These are phyloP conservation scores for Caenorhabditis briggsae DNA, from an alignment of 1,140 invertebrate genomes.

Conservation along the genomic window DNA sequence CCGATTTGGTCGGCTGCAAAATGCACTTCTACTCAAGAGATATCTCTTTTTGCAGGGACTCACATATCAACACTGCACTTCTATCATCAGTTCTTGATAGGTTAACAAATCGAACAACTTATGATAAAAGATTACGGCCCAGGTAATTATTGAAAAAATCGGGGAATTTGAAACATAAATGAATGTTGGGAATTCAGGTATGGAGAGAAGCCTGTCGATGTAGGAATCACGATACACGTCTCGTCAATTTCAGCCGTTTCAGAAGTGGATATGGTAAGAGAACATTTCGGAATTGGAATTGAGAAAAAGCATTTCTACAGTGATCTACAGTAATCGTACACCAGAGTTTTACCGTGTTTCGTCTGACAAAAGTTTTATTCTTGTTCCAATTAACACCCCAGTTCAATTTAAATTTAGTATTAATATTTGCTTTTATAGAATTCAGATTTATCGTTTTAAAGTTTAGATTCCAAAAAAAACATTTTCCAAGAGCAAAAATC, in stretches of 20 bases:
- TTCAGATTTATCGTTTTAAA: no score
- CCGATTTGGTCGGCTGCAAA: slow-evolving; percentile 6
- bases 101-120: slow-evolving; percentile 79
- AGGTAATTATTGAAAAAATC: slow-evolving; percentile 79
- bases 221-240: slow-evolving; percentile 76
- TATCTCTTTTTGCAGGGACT: slow-evolving; percentile 32
- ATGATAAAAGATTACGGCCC: slow-evolving; percentile 96
- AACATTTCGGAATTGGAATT: not conserved
- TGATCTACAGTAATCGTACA: no score
- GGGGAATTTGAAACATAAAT: not conserved
- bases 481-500: no score
- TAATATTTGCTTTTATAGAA: no score
- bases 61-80: slow-evolving; percentile 59
- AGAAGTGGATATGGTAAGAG: slow-evolving; percentile 75
- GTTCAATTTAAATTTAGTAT: no score
- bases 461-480: no score
- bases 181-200: slow-evolving; percentile 80
- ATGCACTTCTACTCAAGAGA: not conserved
- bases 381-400: no score
- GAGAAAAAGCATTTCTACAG: not conserved
- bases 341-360: no score
- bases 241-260: slow-evolving; percentile 76
- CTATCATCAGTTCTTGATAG: slow-evolving; percentile 70
- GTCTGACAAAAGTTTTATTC: no score
- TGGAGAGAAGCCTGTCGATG: slow-evolving; percentile 84